Evolutionary conservation across 2,113 vertebrate species (phyloP).

Genomic region (Dasyurus viverrinus): DNA sequence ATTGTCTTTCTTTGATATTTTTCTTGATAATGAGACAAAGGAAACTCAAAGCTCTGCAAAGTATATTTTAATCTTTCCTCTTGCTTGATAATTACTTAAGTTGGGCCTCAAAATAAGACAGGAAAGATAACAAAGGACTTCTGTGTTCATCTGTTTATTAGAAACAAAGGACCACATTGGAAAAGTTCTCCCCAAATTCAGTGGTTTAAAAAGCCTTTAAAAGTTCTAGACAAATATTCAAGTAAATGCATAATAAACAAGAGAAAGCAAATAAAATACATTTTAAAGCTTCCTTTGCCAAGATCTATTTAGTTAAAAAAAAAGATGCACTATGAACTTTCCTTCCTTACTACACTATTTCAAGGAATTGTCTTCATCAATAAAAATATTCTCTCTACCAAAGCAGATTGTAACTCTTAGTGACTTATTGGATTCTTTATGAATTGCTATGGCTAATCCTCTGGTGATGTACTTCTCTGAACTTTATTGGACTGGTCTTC

Average conservation of each 20-base stretch:
- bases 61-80: background rate
- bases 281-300: slow-evolving; percentile 31
- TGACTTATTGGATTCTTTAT: background rate
- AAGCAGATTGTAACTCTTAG: background rate
- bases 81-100: background rate
- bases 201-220: slow-evolving; percentile 26
- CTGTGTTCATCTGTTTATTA: background rate
- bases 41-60: background rate
- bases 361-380: background rate
- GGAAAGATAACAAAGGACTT: slow-evolving; percentile 5
- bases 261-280: slow-evolving; percentile 16
- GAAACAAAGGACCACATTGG: slow-evolving; percentile 30
- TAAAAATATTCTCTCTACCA: background rate
- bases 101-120: background rate
- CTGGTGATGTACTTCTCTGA: background rate
- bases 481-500: background rate
- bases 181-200: slow-evolving; percentile 20
- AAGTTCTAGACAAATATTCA: slow-evolving; percentile 44
- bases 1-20: background rate
- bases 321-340: slow-evolving; percentile 7
- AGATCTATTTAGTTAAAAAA: slow-evolving; percentile 39
- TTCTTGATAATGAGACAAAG: background rate
- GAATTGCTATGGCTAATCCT: background rate
- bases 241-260: slow-evolving; percentile 41
- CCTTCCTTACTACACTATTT: background rate